phyloP scores from a whole-genome alignment of 1,140 invertebrate species.

The Drosophila takahashii region DNA sequence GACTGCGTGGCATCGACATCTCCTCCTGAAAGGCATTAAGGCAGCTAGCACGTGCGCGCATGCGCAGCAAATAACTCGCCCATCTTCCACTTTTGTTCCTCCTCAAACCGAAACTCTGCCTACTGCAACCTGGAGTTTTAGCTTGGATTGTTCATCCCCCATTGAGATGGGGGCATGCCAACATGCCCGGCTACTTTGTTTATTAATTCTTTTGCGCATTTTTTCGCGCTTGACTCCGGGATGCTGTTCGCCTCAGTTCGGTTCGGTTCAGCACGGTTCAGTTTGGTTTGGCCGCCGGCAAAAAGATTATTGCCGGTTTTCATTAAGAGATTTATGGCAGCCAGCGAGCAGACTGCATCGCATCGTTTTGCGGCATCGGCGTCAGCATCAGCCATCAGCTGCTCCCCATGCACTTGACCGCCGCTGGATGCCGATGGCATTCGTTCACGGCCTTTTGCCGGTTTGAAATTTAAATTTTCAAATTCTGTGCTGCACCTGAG shows the following conservation, averaged over 20 bases:
- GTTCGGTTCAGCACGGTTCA: slow-evolving; percentile 27
- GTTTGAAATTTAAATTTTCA: slow-evolving; percentile 67
- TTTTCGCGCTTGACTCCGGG: slow-evolving; percentile 71
- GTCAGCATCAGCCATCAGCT: slow-evolving; percentile 27
- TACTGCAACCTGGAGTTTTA: slow-evolving; percentile 27
- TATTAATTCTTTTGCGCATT: slow-evolving; percentile 82
- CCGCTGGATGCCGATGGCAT: slow-evolving; percentile 56
- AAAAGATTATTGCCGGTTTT: slow-evolving; percentile 83
- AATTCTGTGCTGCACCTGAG: slow-evolving; percentile 69
- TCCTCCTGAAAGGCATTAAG: slow-evolving; percentile 51
- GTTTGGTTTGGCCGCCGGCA: slow-evolving; percentile 58
- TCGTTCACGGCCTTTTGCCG: slow-evolving; percentile 58
- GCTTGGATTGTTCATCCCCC: slow-evolving; percentile 29
- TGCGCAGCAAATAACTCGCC: slow-evolving; percentile 79
- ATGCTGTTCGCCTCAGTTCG: slow-evolving; percentile 12
- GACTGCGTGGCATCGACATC: slow-evolving; percentile 37
- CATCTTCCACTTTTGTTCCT: slow-evolving; percentile 8
- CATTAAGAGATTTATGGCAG: slow-evolving; percentile 82
- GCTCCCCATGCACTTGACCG: slow-evolving; percentile 74
- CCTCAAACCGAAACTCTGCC: slow-evolving; percentile 8
- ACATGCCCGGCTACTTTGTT: slow-evolving; percentile 79
- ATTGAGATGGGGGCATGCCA: slow-evolving; percentile 56
- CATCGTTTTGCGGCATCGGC: slow-evolving; percentile 1
- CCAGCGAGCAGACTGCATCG: slow-evolving; percentile 17
- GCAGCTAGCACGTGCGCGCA: slow-evolving; percentile 79